A percentile compares a stretch with the other conserved stretches of the same genome.
Evolutionary conservation across 2,888 invertebrate species (phyloP).

Genomic region (Drosophila kuntzei): DNA sequence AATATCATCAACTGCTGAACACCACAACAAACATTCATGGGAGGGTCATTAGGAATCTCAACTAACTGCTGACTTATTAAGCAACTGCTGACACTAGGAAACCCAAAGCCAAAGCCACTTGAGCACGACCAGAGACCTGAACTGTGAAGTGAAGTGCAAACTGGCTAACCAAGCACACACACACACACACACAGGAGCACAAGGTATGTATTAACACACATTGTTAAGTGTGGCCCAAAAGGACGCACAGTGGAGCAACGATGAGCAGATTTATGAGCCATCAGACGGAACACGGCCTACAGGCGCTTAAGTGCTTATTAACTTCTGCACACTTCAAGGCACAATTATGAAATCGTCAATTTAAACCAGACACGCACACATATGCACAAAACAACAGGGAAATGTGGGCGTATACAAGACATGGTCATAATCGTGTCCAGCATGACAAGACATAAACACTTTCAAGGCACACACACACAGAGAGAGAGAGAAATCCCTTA

Average conservation of each 20-base stretch:
- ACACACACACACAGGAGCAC: background rate
- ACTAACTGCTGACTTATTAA: constrained; percentile 36
- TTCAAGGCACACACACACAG: constrained; percentile 7
- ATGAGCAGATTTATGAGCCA: constrained; percentile 14
- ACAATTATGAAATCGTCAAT: constrained; percentile 81
- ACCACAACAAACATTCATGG: constrained; percentile 11
- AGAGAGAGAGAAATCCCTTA: constrained; percentile 33
- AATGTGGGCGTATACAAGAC: constrained; percentile 7
- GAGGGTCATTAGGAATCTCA: constrained; percentile 25
- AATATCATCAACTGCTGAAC: constrained; percentile 28
- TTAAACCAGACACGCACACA: constrained; percentile 68
- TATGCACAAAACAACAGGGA: background rate
- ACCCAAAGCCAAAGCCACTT: constrained; percentile 37
- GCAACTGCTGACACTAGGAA: constrained; percentile 33
- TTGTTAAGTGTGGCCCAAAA: constrained; percentile 27
- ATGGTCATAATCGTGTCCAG: constrained; percentile 62
- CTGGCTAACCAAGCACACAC: constrained; percentile 32
- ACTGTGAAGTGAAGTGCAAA: constrained; percentile 38
- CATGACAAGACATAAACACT: constrained; percentile 54
- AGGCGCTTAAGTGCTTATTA: constrained; percentile 77
- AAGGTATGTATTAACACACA: constrained; percentile 39
- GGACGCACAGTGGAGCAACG: constrained; percentile 22
- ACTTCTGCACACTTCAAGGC: constrained; percentile 77
- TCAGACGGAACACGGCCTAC: constrained; percentile 20
- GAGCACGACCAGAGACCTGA: constrained; percentile 33